These are phyloP conservation scores for Conchocele bisecta DNA, from an alignment of 2,888 invertebrate species.

Conservation along the genomic window DNA sequence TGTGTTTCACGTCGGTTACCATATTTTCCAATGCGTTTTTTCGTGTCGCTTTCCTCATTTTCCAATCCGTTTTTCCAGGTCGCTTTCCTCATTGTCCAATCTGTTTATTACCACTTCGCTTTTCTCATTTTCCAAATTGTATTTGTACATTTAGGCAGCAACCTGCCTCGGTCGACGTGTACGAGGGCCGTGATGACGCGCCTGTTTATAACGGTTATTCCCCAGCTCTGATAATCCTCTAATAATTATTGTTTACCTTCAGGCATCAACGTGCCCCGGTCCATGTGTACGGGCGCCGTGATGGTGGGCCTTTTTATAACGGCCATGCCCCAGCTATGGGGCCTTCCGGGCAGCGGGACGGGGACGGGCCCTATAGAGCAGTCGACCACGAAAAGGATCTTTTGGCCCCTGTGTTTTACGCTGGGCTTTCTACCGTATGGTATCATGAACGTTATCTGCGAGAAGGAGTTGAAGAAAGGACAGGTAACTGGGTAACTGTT, in stretches of 20 bases:
- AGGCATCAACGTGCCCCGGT: conserved; percentile 63
- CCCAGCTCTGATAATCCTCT: conserved; percentile 72
- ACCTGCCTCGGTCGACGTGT: conserved; percentile 57
- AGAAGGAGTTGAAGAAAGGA: conserved; percentile 62
- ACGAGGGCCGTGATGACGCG: conserved; percentile 63
- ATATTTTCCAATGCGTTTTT: no score
- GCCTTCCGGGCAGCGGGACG: conserved; percentile 58
- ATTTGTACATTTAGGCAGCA: conserved; percentile 62
- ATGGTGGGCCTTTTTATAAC: conserved; percentile 69
- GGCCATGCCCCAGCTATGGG: conserved; percentile 69
- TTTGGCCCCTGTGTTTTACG: conserved; percentile 70
- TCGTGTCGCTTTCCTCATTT: no score
- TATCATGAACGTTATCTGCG: conserved; percentile 64
- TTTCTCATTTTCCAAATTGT: no score
- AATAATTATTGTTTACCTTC: not conserved
- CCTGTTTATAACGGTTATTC: conserved; percentile 68
- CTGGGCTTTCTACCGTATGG: conserved; percentile 69
- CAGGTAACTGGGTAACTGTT: conserved; percentile 64
- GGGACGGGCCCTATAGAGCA: conserved; percentile 32
- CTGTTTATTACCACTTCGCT: no score
- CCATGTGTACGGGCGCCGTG: conserved; percentile 61
- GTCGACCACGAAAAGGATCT: conserved; percentile 43
- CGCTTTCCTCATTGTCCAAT: no score
- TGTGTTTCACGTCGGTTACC: no score
- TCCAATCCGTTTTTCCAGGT: no score